Base-by-base conservation (phyloP, 1,140 invertebrate species). In the Zaprionus inermis region DNA sequence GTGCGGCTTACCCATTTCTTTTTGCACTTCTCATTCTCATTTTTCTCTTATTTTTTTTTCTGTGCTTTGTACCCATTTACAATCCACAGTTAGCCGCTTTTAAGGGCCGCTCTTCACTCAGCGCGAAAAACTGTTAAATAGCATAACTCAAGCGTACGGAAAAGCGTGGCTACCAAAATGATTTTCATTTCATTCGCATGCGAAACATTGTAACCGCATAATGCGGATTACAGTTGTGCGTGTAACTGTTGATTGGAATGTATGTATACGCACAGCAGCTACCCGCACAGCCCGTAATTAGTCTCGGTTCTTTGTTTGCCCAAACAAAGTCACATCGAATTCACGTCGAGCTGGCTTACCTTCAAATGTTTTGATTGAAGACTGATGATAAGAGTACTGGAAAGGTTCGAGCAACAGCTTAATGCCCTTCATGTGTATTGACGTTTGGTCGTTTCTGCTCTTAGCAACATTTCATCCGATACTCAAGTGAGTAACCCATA, bases 71-170 rank as follows among this genome's bases (percentile, higher is more conserved):
- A 49, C 18, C 18, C 44, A 20, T 49, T 22, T 20, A 22, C 44
- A 11, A 20, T 2, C 44, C 16, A 5, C 6, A 41, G 36, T 6
- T 11, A 22, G 3, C 44, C 44, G 3, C 16, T 12, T 49, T 49
- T 46, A 18, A 46, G 44, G 16, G 44, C 18, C 10, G 9, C 20
- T 16, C 18, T 63, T 44, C 44, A 9, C 36, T 11, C 12, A 38
- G 38, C 20, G 57, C 5, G 38, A 44, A 59, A 59, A 44, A 22
- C 28, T 46, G 58, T 30, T 44, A 60, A 46, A 24, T 18, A 12
- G 22, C 38, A 60, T 44, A 60, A 46, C 22, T 60, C 24, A 60
- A 30, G 22, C 10, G 24, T 7, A 22, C 5, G 10, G n/a, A n/a
- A 46, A 46, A 38, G 36, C 18, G 14, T 46, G 41, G 7, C 18